Conservation (phyloP, 2,113 vertebrate genomes). For the Aepyceros melampus region DNA sequence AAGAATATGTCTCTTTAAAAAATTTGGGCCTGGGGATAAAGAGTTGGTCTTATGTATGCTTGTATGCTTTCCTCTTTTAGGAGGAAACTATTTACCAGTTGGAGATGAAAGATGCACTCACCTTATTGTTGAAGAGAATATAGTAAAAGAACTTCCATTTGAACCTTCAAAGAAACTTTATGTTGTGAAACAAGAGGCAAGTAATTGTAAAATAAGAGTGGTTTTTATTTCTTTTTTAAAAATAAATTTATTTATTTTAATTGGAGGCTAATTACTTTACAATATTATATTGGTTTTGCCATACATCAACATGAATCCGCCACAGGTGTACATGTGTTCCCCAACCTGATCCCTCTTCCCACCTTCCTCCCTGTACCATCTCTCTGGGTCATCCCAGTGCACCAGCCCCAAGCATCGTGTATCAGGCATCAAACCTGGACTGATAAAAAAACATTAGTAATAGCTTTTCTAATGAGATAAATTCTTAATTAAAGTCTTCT, state of each 20-base stretch:
- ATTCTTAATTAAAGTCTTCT: conserved; percentile 45
- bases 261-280: no score
- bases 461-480: not conserved
- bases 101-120: conserved; percentile 94
- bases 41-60: not conserved
- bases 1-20: not conserved
- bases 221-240: not conserved
- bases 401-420: no score
- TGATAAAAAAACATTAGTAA: not conserved
- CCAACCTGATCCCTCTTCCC: no score
- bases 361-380: no score
- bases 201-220: conserved; percentile 50
- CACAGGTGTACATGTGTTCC: no score
- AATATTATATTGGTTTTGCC: no score
- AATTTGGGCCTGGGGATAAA: not conserved
- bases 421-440: no score
- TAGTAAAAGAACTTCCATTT: conserved; percentile 93
- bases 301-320: no score
- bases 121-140: conserved; percentile 95
- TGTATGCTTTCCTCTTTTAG: conserved; percentile 74
- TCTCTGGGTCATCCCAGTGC: no score
- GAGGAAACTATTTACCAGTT: conserved; percentile 87
- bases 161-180: conserved; percentile 89
- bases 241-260: no score
- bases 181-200: conserved; percentile 98